These are phyloP conservation scores for Turnix velox DNA, from an alignment of 2,113 vertebrate species.

Conservation along the genomic window DNA sequence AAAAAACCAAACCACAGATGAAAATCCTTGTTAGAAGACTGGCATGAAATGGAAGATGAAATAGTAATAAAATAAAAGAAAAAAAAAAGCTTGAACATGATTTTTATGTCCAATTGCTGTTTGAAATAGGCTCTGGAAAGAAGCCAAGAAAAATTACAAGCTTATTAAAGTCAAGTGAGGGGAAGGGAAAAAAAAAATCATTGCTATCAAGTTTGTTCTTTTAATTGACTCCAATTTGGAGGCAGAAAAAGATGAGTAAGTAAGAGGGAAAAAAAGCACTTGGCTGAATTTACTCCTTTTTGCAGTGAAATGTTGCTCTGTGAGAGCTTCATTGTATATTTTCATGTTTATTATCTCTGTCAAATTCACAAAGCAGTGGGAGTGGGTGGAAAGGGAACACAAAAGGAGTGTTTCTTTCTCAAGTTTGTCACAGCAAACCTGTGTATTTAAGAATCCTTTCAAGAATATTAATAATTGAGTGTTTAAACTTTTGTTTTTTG, in stretches of 20 bases:
- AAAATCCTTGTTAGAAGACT: constrained; percentile 25
- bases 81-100: not conserved
- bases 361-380: not conserved
- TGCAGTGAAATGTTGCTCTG: not conserved
- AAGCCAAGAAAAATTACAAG: constrained; percentile 52
- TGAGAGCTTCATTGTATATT: not conserved
- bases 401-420: not conserved
- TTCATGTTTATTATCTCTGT: not conserved
- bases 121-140: constrained; percentile 6
- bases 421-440: not conserved
- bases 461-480: not conserved
- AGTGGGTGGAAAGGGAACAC: not conserved
- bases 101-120: constrained; percentile 45
- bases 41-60: not conserved
- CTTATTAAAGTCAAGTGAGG: constrained; percentile 53
- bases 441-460: not conserved
- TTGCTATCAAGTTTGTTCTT: constrained; percentile 45
- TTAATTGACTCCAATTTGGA: constrained; percentile 44
- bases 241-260: constrained; percentile 12
- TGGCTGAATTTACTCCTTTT: not conserved
- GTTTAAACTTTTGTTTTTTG: too few species aligned
- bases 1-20: not conserved
- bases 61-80: too few species aligned
- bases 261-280: constrained; percentile 1
- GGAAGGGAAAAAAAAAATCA: too few species aligned